A percentile compares a stretch with the other conserved stretches of the same genome.
Conservation (phyloP, 2,113 vertebrate species). For the Sander lucioperca region DNA sequence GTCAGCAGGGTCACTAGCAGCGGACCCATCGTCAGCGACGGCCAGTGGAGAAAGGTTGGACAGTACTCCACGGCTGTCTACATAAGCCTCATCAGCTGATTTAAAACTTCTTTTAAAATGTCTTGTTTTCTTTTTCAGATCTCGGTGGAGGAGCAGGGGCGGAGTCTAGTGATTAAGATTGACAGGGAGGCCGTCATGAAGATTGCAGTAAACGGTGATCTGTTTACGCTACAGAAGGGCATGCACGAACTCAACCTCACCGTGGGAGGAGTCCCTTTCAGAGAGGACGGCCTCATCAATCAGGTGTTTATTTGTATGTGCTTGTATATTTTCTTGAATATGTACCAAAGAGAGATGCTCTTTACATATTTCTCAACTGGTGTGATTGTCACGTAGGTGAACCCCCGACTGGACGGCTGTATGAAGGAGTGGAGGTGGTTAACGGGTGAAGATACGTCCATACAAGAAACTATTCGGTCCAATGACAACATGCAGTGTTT, state of each 20-base stretch:
- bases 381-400: conserved; percentile 84
- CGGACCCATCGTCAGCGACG: conserved; percentile 90
- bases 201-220: conserved; percentile 91
- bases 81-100: background rate
- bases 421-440: conserved; percentile 95
- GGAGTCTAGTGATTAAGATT: conserved; percentile 93
- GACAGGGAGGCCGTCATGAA: conserved; percentile 98
- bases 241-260: conserved; percentile 96
- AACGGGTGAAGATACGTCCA: conserved; percentile 90
- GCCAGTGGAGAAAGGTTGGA: conserved; percentile 94
- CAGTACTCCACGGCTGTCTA: too few species aligned
- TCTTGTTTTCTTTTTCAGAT: conserved; percentile 82
- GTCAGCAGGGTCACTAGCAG: conserved; percentile 93
- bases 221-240: conserved; percentile 90
- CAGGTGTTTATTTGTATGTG: conserved; percentile 78
- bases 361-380: conserved; percentile 3
- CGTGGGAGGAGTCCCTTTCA: conserved; percentile 95
- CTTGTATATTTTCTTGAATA: conserved; percentile 12
- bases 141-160: conserved; percentile 93
- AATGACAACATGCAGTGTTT: conserved; percentile 96
- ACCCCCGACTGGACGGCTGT: conserved; percentile 94
- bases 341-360: background rate
- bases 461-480: conserved; percentile 90
- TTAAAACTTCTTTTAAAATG: background rate
- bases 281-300: conserved; percentile 87